Evolutionary conservation across 1,140 invertebrate species (phyloP).

Genomic region (Penaeus indicus): DNA sequence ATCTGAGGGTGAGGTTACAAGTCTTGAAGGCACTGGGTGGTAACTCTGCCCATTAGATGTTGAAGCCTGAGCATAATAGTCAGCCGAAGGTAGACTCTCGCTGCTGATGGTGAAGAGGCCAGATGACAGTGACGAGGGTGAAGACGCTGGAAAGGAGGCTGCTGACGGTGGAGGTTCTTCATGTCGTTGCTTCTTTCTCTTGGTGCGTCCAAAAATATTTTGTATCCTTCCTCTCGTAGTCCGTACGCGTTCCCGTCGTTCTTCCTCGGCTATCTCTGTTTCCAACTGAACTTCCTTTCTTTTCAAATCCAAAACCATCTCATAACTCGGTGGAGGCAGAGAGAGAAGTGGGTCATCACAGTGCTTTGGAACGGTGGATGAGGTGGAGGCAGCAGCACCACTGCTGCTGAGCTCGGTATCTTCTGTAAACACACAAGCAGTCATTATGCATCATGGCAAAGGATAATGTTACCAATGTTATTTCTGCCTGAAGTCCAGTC

Average conservation of each 20-base stretch:
- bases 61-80: slow-evolving; percentile 1
- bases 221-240: slow-evolving; percentile 27
- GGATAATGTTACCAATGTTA: background rate
- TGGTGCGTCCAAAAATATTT: slow-evolving; percentile 30
- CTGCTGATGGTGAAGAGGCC: slow-evolving; percentile 55
- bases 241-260: background rate
- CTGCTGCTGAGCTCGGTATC: background rate
- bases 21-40: background rate
- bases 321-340: slow-evolving; percentile 41
- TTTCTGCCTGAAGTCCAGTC: background rate
- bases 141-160: background rate
- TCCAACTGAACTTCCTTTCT: slow-evolving; percentile 8
- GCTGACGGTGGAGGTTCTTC: background rate
- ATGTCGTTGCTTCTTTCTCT: no score
- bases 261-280: background rate
- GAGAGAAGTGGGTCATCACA: background rate
- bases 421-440: background rate
- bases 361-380: background rate
- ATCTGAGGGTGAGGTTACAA: background rate
- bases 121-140: background rate
- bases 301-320: slow-evolving; percentile 56
- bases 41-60: background rate
- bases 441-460: no score
- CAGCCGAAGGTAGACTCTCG: slow-evolving; percentile 29
- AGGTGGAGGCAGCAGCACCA: background rate